A percentile compares a stretch with the other conserved stretches of the same genome.
These are phyloP conservation scores for Agrotis exclamationis DNA, from an alignment of 2,888 invertebrate genomes.

Conservation along the genomic window DNA sequence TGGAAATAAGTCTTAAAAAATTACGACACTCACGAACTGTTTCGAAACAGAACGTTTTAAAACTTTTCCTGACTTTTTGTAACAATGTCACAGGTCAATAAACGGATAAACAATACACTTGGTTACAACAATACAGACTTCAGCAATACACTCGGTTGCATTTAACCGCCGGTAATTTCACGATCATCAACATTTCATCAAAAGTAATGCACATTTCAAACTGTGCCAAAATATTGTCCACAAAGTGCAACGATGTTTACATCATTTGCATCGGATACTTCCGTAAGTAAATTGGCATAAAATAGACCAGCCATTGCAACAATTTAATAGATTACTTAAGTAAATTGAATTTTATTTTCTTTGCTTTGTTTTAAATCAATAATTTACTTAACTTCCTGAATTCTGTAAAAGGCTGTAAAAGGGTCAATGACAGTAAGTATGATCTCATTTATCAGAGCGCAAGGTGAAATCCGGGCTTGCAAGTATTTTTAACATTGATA, in stretches of 20 bases:
- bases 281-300: constrained; percentile 29
- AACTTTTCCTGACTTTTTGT: background rate
- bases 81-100: constrained; percentile 30
- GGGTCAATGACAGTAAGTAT: constrained; percentile 18
- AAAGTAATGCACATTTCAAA: constrained; percentile 9
- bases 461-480: background rate
- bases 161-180: constrained; percentile 18
- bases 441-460: constrained; percentile 28
- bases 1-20: background rate
- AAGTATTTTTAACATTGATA: background rate
- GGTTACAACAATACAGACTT: constrained; percentile 7
- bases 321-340: background rate
- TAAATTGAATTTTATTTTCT: constrained; percentile 19
- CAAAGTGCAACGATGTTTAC: constrained; percentile 29
- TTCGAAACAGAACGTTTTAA: constrained; percentile 7
- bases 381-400: constrained; percentile 17
- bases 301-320: constrained; percentile 29
- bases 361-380: background rate
- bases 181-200: constrained; percentile 33
- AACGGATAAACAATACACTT: constrained; percentile 22
- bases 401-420: constrained; percentile 1
- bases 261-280: constrained; percentile 47
- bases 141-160: constrained; percentile 17
- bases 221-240: constrained; percentile 18
- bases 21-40: background rate